A percentile compares a stretch with the other conserved stretches of the same genome.
These are phyloP conservation scores for Spialia ferax DNA, from an alignment of 2,888 invertebrate species.

Conservation along the genomic window DNA sequence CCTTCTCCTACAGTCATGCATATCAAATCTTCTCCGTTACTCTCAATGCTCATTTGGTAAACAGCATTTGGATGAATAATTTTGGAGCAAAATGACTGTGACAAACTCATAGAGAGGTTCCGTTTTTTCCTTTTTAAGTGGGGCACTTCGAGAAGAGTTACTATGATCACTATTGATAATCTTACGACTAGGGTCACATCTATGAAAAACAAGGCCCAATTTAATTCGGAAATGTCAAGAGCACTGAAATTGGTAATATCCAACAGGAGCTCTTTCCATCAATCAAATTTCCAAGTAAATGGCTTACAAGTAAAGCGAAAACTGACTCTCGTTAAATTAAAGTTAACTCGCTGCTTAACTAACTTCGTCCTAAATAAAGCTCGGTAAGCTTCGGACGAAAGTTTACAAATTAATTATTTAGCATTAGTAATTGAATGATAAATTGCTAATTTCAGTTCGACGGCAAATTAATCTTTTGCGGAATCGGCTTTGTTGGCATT, in stretches of 20 bases:
- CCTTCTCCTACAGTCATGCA: too few relatives aligned
- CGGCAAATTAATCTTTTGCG: constrained; percentile 7
- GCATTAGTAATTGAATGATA: constrained; percentile 38
- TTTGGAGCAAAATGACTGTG: too few relatives aligned
- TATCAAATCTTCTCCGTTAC: too few relatives aligned
- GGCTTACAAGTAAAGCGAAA: constrained; percentile 49
- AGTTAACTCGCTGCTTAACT: constrained; percentile 49
- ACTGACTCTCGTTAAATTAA: constrained; percentile 49
- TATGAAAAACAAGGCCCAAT: not conserved
- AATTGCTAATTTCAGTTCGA: constrained; percentile 27
- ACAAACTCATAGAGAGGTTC: too few relatives aligned
- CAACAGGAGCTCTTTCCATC: constrained; percentile 45
- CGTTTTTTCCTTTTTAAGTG: too few relatives aligned
- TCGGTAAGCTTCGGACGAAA: constrained; percentile 32
- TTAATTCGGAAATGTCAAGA: not conserved
- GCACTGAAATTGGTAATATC: constrained; percentile 38
- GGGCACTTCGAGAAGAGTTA: too few relatives aligned
- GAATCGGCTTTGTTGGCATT: not conserved
- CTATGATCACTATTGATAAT: too few relatives aligned
- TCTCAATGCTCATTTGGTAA: too few relatives aligned
- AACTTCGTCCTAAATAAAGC: constrained; percentile 47
- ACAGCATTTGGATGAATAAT: too few relatives aligned
- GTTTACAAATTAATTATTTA: constrained; percentile 36
- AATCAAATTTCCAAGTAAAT: constrained; percentile 51
- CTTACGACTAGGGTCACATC: not conserved